Evolutionary conservation across 2,888 invertebrate genomes (phyloP), one percentile per base, ranked within the genome.

Genomic region (Syrista parreyssii): DNA sequence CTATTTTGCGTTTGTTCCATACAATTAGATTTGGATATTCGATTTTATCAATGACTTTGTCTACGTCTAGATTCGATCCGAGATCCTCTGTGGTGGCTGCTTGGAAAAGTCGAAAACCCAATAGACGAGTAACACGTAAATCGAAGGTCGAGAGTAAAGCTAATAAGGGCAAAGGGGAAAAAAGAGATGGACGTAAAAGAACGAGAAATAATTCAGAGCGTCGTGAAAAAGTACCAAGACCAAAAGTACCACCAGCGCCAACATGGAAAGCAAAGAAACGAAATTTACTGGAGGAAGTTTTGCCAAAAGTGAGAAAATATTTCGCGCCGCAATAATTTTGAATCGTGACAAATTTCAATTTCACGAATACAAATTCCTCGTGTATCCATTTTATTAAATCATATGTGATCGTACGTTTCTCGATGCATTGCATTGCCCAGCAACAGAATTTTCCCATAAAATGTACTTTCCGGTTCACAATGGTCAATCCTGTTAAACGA

Each of bases 361-460:
- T 23, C 9, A 55, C 55, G 9, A 23, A 55, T 12, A 36, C 4
- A 36, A 36, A 55, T 55, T 55, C 9, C 6, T 2, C 2, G 55
- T 55, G 23, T 55, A 55, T 23, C 55, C 9, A 55, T 55, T 55
- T 23, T 1, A 55, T 55, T 55, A 55, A 55, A 55, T 23, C 9
- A 55, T 1, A 23, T 15, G 23, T 23, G 1, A 55, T 55, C 55
- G 2, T 55, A 9, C 0, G 1, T 55, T 23, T 55, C 23, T 9
- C 9, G 2, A 55, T 9, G 55, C 23, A 55, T 55, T 55, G 23
- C 9, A 23, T 55, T 23, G 9, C 55, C 55, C 1, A 2, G 55
- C 9, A 55, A 55, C 33, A 82, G 76, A 77, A 77, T 79, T 82
- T 88, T 88, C 88, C 88, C 88, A 88, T 88, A 87, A 88, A 88